Conservation (phyloP, 2,113 vertebrate species). For the Rhipidura dahli region DNA sequence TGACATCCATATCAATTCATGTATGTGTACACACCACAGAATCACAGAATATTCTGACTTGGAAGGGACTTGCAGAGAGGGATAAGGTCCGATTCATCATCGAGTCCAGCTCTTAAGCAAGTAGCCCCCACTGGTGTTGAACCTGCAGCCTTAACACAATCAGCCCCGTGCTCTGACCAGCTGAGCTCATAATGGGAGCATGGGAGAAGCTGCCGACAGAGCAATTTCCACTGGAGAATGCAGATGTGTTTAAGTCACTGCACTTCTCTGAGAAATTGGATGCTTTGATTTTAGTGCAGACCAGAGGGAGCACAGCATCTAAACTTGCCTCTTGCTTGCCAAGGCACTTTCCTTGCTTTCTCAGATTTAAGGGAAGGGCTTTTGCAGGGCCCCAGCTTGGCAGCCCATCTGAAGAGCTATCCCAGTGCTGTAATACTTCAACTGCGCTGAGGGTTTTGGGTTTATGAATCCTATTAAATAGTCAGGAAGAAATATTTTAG, state of each 20-base stretch:
- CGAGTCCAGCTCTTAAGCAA: not conserved
- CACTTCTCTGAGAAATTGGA: not conserved
- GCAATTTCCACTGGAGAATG: not conserved
- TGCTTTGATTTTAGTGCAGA: not conserved
- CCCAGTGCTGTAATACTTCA: not conserved
- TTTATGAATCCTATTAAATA: not conserved
- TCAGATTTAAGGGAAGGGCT: not conserved
- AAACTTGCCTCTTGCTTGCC: not conserved
- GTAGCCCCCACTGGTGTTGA: not conserved
- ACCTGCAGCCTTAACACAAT: not conserved
- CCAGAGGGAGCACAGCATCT: not conserved
- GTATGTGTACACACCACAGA: not conserved
- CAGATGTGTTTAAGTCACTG: not conserved
- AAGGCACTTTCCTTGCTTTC: not conserved
- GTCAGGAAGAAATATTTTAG: not conserved
- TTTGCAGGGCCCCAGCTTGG: not conserved
- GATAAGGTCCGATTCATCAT: not conserved
- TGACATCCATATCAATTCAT: not conserved
- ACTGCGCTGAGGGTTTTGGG: not conserved
- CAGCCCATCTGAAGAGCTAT: not conserved
- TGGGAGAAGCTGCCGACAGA: not conserved
- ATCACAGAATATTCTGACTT: not conserved
- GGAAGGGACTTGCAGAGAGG: not conserved
- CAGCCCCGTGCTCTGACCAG: accelerated
- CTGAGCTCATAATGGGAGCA: not conserved